These are phyloP conservation scores for Protonemura montana DNA, from an alignment of 2,888 invertebrate genomes.

Conservation along the genomic window DNA sequence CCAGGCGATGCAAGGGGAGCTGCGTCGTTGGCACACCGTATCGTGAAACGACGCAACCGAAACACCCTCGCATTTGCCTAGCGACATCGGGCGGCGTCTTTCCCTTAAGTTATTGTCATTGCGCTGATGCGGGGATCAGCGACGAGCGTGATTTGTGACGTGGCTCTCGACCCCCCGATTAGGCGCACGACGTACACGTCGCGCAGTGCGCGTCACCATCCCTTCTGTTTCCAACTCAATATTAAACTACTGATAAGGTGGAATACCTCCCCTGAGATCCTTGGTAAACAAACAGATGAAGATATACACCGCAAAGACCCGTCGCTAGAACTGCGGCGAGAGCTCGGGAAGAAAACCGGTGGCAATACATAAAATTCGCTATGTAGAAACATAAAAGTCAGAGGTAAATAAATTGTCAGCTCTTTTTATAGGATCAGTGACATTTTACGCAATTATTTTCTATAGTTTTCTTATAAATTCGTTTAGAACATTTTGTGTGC, in stretches of 20 bases:
- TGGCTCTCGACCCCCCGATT: constrained; percentile 16
- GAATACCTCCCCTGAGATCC: constrained; percentile 30
- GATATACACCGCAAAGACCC: constrained; percentile 38
- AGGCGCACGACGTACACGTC: background rate
- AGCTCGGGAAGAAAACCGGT: background rate
- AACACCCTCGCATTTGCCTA: constrained; percentile 15
- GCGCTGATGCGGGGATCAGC: constrained; percentile 29
- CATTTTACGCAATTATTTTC: constrained; percentile 27
- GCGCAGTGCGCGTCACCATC: constrained; percentile 26
- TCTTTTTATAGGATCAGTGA: constrained; percentile 20
- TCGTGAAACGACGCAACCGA: background rate
- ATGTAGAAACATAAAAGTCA: constrained; percentile 24
- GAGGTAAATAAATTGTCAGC: constrained; percentile 1
- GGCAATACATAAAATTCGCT: constrained; percentile 22
- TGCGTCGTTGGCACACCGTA: no score
- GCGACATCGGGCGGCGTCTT: background rate
- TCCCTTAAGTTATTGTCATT: constrained; percentile 27
- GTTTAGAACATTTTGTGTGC: background rate
- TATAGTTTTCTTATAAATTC: background rate
- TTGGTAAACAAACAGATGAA: constrained; percentile 46
- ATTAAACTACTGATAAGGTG: constrained; percentile 39
- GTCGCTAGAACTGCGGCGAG: background rate
- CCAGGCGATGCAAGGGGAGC: no score
- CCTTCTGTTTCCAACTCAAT: constrained; percentile 30
- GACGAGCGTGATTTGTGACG: constrained; percentile 14